Evolutionary conservation across 2,888 invertebrate genomes (phyloP).

Genomic region (Parascotia fuliginaria): DNA sequence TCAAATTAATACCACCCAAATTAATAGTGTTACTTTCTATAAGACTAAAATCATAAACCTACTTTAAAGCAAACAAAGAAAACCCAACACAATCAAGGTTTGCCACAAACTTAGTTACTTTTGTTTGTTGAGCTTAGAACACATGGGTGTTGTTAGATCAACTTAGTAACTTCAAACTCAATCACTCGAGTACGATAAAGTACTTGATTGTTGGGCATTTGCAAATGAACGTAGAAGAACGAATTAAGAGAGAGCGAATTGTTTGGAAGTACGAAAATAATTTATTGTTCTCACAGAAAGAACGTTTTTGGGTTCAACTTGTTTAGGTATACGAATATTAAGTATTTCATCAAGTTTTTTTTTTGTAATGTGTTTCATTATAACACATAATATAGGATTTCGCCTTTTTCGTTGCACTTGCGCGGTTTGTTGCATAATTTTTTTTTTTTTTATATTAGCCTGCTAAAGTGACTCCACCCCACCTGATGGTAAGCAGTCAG

Average conservation of each 20-base stretch:
- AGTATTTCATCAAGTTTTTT: too few relatives aligned
- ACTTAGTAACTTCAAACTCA: slow-evolving; percentile 46
- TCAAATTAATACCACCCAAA: background rate
- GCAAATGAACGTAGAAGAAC: slow-evolving; percentile 30
- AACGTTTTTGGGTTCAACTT: slow-evolving; percentile 8
- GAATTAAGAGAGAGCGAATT: slow-evolving; percentile 3
- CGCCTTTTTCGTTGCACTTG: too few relatives aligned
- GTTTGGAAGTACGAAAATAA: slow-evolving; percentile 26
- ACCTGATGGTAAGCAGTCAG: too few relatives aligned
- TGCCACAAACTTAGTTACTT: slow-evolving; percentile 28
- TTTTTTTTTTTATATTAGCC: too few relatives aligned
- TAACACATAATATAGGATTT: too few relatives aligned
- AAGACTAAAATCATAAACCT: slow-evolving; percentile 7
- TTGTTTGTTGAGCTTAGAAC: slow-evolving; percentile 41
- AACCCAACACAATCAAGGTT: slow-evolving; percentile 40
- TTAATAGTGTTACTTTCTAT: background rate
- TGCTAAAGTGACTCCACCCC: too few relatives aligned
- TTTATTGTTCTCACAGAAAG: slow-evolving; percentile 27
- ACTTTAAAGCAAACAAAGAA: slow-evolving; percentile 20
- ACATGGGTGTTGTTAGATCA: slow-evolving; percentile 51
- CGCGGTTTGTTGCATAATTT: too few relatives aligned
- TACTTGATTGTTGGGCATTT: slow-evolving; percentile 40
- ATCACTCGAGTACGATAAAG: slow-evolving; percentile 25
- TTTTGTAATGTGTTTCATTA: too few relatives aligned
- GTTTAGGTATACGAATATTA: background rate